Conservation (phyloP, 1,140 invertebrate species). For the Drosophila kikkawai region DNA sequence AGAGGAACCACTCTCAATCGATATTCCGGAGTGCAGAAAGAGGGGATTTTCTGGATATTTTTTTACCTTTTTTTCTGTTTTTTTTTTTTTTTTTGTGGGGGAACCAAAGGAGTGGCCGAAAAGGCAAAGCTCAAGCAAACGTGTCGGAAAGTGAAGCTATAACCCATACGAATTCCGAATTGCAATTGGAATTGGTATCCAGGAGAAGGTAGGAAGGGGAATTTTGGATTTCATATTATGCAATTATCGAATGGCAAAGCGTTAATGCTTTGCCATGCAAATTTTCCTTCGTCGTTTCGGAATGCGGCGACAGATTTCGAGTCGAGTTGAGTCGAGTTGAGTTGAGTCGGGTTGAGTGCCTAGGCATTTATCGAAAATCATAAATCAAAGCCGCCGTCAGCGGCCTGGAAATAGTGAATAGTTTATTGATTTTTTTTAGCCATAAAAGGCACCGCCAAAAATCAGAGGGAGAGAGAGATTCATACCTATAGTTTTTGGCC, state of each 20-base stretch:
- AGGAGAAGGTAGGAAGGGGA: slow-evolving; percentile 13
- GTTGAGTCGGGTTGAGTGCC: slow-evolving; percentile 35
- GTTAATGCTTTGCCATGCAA: slow-evolving; percentile 80
- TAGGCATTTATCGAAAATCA: slow-evolving; percentile 53
- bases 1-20: slow-evolving; percentile 59
- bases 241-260: slow-evolving; percentile 73
- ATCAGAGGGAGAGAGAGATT: slow-evolving; percentile 10
- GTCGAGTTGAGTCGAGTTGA: slow-evolving; percentile 23
- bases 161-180: slow-evolving; percentile 49
- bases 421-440: slow-evolving; percentile 40
- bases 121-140: slow-evolving; percentile 65
- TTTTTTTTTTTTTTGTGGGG: background rate
- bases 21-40: slow-evolving; percentile 51
- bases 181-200: slow-evolving; percentile 23
- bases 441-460: slow-evolving; percentile 42
- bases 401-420: slow-evolving; percentile 37
- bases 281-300: slow-evolving; percentile 52
- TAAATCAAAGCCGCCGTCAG: slow-evolving; percentile 48
- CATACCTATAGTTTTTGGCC: slow-evolving; percentile 6
- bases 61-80: background rate
- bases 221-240: slow-evolving; percentile 64
- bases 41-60: slow-evolving; percentile 1
- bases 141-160: slow-evolving; percentile 58
- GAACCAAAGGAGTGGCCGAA: slow-evolving; percentile 52
- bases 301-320: slow-evolving; percentile 62